Evolutionary conservation across 2,113 vertebrate species (phyloP).

Genomic region (Hippocampus abdominalis): DNA sequence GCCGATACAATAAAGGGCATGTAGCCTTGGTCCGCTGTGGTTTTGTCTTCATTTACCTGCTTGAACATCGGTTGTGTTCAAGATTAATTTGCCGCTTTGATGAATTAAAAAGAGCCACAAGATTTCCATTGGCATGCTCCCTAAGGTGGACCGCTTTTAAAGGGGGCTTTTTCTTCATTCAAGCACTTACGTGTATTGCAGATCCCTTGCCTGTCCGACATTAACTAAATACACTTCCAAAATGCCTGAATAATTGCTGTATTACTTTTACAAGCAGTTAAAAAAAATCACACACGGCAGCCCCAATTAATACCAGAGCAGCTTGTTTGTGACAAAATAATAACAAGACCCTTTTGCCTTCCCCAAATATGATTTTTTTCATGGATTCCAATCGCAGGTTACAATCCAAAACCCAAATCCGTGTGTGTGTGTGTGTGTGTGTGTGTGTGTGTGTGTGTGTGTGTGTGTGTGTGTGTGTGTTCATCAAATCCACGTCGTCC

Average conservation of each 20-base stretch:
- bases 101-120: slow-evolving; percentile 68
- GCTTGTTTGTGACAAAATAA: slow-evolving; percentile 1
- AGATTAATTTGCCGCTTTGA: slow-evolving; percentile 72
- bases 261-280: slow-evolving; percentile 25
- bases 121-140: slow-evolving; percentile 59
- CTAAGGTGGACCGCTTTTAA: slow-evolving; percentile 63
- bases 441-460: too few species aligned
- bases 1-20: slow-evolving; percentile 63
- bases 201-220: slow-evolving; percentile 66
- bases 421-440: too few species aligned
- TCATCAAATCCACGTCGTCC: slow-evolving; percentile 1
- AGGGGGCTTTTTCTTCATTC: slow-evolving; percentile 77
- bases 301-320: slow-evolving; percentile 30
- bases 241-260: slow-evolving; percentile 68
- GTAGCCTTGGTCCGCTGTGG: slow-evolving; percentile 53
- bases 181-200: slow-evolving; percentile 77
- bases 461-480: slow-evolving; percentile 4
- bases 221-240: slow-evolving; percentile 66
- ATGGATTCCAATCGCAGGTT: not conserved
- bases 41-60: slow-evolving; percentile 78
- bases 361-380: not conserved
- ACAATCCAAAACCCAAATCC: slow-evolving; percentile 2
- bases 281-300: slow-evolving; percentile 37
- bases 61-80: slow-evolving; percentile 66
- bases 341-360: not conserved